phyloP scores from a whole-genome alignment of 2,113 vertebrate species.

The Apteryx owenii region DNA sequence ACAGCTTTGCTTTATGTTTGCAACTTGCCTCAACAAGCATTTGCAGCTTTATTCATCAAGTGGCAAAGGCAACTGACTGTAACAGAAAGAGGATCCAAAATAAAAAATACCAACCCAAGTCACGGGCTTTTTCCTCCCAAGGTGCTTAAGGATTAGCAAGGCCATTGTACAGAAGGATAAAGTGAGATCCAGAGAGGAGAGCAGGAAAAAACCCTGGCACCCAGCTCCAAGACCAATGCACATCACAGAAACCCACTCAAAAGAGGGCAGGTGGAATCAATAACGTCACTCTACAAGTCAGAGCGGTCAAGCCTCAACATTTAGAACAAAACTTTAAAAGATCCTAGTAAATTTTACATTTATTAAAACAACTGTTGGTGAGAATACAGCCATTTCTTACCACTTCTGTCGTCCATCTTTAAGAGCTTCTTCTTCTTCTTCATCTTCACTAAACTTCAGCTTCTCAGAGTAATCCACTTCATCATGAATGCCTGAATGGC shows the following conservation, averaged over 20 bases:
- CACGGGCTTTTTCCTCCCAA: background rate
- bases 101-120: background rate
- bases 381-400: constrained; percentile 68
- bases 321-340: background rate
- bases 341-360: background rate
- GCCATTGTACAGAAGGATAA: background rate
- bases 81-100: background rate
- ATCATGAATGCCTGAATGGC: constrained; percentile 89
- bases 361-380: background rate
- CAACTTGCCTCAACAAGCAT: background rate
- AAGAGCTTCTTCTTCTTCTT: constrained; percentile 92
- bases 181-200: background rate
- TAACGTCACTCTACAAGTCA: background rate
- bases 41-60: background rate
- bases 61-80: background rate
- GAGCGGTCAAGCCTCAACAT: background rate
- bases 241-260: background rate
- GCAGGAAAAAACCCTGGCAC: background rate
- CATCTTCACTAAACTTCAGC: constrained; percentile 96
- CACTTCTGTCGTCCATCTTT: constrained; percentile 88
- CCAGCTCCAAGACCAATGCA: background rate
- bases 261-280: background rate
- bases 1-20: background rate
- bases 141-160: background rate
- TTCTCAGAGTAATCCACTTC: constrained; percentile 99